Percentiles rank a stretch among this genome's conserved stretches.
These are phyloP conservation scores for Scolanthus callimorphus DNA, from an alignment of 92 coral and sea anemone species.

Conservation along the genomic window DNA sequence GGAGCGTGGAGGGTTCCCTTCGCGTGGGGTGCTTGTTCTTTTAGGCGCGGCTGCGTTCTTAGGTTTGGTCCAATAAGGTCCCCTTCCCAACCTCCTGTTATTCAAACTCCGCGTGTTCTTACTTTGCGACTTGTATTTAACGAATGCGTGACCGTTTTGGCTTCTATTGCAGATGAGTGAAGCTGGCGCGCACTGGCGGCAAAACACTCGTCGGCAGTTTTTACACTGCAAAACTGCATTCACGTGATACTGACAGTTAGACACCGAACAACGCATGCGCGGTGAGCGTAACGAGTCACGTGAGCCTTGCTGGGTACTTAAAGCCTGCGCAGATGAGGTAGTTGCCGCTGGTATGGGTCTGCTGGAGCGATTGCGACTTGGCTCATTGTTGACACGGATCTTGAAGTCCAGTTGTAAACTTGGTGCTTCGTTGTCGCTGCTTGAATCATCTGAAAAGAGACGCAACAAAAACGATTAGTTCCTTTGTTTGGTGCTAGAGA, in stretches of 20 bases:
- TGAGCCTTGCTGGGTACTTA: background rate
- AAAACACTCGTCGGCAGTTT: constrained; percentile 51
- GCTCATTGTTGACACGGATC: constrained; percentile 51
- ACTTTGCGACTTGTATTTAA: constrained; percentile 14
- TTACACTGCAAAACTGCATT: constrained; percentile 47
- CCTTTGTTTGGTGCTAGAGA: no score
- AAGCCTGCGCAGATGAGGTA: constrained; percentile 1
- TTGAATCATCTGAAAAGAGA: background rate
- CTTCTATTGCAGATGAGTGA: constrained; percentile 40
- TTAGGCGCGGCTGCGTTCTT: background rate
- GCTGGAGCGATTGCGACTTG: constrained; percentile 25
- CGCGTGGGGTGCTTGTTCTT: constrained; percentile 1
- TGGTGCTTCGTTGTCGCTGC: constrained; percentile 22
- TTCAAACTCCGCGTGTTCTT: background rate
- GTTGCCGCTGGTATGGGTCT: constrained; percentile 6
- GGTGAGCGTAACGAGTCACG: constrained; percentile 8
- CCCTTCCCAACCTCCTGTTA: no score
- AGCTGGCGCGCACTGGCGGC: constrained; percentile 48
- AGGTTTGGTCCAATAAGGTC: no score
- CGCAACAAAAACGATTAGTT: no score
- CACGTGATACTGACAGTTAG: constrained; percentile 52
- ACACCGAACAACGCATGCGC: constrained; percentile 48
- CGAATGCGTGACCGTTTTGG: constrained; percentile 50
- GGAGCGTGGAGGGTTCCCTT: background rate
- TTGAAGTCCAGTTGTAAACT: constrained; percentile 37